Base-by-base conservation (phyloP, 2,113 vertebrate genomes). In the Saccopteryx leptura region DNA sequence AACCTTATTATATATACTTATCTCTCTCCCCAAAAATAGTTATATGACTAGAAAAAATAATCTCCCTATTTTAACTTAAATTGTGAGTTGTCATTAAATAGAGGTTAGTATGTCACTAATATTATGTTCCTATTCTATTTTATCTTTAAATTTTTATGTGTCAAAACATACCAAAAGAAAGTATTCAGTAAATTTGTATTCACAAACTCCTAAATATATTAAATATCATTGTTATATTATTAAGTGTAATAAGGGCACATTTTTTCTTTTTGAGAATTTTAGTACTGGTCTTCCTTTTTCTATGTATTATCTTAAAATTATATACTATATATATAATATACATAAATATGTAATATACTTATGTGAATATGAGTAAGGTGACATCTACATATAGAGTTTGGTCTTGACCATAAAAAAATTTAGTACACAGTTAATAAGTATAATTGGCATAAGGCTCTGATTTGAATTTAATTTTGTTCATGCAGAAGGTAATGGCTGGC, bases 21-120 rank as follows among this genome's bases (percentile, higher is more conserved):
- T 60, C 39, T 69, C 39, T 69, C 24, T 84, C 7, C 11, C 13
- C 3, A 24, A 91, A 88, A 54, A 3, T 69, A 11, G 13, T 52
- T 91, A 68, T 66, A 56, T 65, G 9, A 50, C 15, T 48, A 93
- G 3, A 80, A 92, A 79, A 76, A 88, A n/a, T 33, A 84, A 85
- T 39, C 1, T 46, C 33, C 60, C 26, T 71, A 21, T 94, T 93
- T 93, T 85, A 76, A 61, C 46, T 82, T 75, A 69, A 86, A 91
- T 46, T 71, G 23, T 79, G 31, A 15, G 52, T 69, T 95, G 21
- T 63, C 56, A 89, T 31, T 81, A n/a, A 66, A 28, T 13, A 1
- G 21, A n/a, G 10, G 39, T 79, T 84, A 56, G 18, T 88, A n/a
- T 89, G 50, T 5, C 46, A 79, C 23, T 50, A 93, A 56, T 33